Evolutionary conservation across 2,113 vertebrate genomes (phyloP), one percentile per base, ranked within the genome.

Genomic region (Leucosticte australis): DNA sequence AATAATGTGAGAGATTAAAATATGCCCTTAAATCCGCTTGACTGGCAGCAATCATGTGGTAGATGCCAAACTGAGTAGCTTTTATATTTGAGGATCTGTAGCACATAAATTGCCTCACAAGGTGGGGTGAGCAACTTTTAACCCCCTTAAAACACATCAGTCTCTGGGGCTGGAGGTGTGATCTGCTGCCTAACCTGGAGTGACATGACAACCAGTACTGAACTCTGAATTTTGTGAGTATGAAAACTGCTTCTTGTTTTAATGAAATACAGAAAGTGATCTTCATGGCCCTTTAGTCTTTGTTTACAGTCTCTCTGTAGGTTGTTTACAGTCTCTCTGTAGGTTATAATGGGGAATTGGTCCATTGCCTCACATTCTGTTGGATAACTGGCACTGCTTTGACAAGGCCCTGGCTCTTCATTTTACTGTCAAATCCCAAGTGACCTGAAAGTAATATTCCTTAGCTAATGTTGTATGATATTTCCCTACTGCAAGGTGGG

Each of bases 371-470:
- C 3, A 4, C 64, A 71, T 92, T 73, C 59, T 85, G 44, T 60
- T 86, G 52, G 46, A 37, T 62, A 82, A 78, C 91, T 89, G 65
- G 89, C 37, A 67, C 68, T 0, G 2, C 79, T 96, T 59, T 88
- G 92, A 64, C 79, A 79, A 56, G 79, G 74, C 62, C 64, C 41
- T 94, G 90, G 86, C 74, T 89, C 89, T 92, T 92, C 13, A 0
- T 83, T 97, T 90, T 82, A 89, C 87, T 83, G 55, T 74, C 78
- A 59, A 64, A 68, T 89, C 83, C 90, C 73, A 91, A 92, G 77
- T 94, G 88, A 96, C 90, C 90, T 69, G 80, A 91, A 84, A 96
- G 74, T 85, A 78, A 79, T 90, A 73, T 44, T 90, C 80, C 77
- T 78, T 78, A 74, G 79, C 42, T 93, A 64, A 75, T 64, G 55